Evolutionary conservation across 2,113 vertebrate genomes (phyloP).

Genomic region (Leptocoma aspasia): DNA sequence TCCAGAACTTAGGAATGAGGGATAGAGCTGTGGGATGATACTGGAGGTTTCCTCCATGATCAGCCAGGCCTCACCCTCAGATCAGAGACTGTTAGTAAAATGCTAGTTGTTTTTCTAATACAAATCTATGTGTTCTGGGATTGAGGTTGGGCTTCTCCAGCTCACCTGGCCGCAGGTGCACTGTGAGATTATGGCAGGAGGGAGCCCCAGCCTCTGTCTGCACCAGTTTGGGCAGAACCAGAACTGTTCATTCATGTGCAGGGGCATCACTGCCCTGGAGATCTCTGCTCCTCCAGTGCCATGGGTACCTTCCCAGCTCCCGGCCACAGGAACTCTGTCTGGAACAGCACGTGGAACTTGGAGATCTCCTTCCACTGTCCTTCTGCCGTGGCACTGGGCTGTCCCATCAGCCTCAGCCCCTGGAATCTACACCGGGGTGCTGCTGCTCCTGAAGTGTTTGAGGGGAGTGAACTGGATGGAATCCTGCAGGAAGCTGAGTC

Average conservation of each 20-base stretch:
- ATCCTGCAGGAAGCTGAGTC: not conserved
- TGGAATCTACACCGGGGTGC: not conserved
- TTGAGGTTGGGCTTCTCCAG: not conserved
- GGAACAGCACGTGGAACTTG: not conserved
- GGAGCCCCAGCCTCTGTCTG: not conserved
- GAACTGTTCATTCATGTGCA: not conserved
- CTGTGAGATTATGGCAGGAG: not conserved
- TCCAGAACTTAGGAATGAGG: not conserved
- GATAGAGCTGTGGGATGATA: not conserved
- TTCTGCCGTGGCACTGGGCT: not conserved
- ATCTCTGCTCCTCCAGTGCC: not conserved
- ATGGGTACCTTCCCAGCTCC: not conserved
- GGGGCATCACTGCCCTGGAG: not conserved
- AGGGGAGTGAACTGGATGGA: not conserved
- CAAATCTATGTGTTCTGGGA: not conserved
- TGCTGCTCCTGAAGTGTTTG: not conserved
- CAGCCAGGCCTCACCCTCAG: not conserved
- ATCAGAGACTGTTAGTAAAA: not conserved
- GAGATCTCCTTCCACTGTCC: not conserved
- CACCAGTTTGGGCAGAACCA: not conserved
- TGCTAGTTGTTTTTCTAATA: fast-evolving
- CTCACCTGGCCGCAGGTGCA: fast-evolving
- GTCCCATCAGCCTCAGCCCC: not conserved
- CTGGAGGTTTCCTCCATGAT: not conserved
- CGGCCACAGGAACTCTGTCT: not conserved